A percentile compares a stretch with the other conserved stretches of the same genome.
These are phyloP conservation scores for Eospalax fontanierii DNA, from an alignment of 2,797 vertebrate genomes.

Conservation along the genomic window DNA sequence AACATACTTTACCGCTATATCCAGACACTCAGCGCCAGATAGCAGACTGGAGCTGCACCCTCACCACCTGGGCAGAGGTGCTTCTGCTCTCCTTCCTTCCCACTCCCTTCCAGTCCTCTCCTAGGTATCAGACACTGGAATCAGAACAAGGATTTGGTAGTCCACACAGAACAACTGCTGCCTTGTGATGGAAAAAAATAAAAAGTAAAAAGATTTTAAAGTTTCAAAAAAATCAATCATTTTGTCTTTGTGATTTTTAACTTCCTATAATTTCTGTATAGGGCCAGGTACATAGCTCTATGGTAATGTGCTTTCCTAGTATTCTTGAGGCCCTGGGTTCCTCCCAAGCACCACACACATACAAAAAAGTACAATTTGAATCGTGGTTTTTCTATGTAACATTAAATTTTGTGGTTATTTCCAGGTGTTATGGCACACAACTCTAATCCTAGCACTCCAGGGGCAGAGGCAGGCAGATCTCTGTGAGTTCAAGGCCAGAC, in stretches of 20 bases:
- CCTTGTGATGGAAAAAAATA: background rate
- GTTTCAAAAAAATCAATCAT: conserved; percentile 12
- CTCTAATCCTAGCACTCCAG: too few relatives aligned
- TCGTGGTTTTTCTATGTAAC: background rate
- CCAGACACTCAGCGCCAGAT: too few relatives aligned
- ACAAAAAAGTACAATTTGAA: background rate
- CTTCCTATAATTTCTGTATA: background rate
- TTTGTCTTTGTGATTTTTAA: conserved; percentile 6
- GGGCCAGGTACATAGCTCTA: background rate
- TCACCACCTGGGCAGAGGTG: background rate
- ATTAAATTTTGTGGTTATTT: background rate
- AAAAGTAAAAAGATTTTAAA: background rate
- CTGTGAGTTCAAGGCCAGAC: too few relatives aligned
- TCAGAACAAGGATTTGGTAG: background rate
- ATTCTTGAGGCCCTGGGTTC: background rate
- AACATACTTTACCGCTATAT: background rate
- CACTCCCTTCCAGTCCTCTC: accelerated
- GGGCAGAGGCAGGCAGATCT: too few relatives aligned
- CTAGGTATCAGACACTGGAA: background rate
- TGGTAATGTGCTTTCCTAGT: background rate
- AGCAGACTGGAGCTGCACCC: too few relatives aligned
- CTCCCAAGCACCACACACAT: too few relatives aligned
- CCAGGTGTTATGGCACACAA: too few relatives aligned
- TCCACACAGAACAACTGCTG: background rate
- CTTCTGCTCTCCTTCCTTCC: background rate